Evolutionary conservation across 2,888 invertebrate species (phyloP).

Genomic region (Auanema sp.): DNA sequence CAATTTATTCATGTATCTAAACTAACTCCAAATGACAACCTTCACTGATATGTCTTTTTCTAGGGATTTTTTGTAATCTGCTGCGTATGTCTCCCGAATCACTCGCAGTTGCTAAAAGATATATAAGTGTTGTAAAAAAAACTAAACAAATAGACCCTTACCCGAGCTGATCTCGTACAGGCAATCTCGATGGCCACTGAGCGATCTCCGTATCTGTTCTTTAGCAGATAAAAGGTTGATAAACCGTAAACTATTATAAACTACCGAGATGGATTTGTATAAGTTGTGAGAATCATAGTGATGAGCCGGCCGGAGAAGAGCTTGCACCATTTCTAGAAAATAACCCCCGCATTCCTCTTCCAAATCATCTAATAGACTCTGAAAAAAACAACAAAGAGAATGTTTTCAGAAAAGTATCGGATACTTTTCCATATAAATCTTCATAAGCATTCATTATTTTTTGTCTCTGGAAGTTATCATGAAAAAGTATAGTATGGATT

Average conservation of each 20-base stretch:
- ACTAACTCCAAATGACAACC: too few species aligned
- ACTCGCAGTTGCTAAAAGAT: slow-evolving; percentile 59
- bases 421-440: slow-evolving; percentile 56
- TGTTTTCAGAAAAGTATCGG: background rate
- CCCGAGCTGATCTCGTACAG: slow-evolving; percentile 60
- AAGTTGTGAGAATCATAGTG: slow-evolving; percentile 65
- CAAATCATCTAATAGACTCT: slow-evolving; percentile 65
- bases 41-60: slow-evolving; percentile 59
- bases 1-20: too few species aligned
- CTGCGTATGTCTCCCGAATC: slow-evolving; percentile 56
- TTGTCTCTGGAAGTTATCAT: slow-evolving; percentile 62
- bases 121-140: background rate
- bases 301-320: slow-evolving; percentile 64
- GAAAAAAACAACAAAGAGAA: slow-evolving; percentile 26
- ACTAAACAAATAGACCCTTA: slow-evolving; percentile 19
- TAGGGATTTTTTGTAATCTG: slow-evolving; percentile 52
- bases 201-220: slow-evolving; percentile 57
- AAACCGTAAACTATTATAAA: background rate
- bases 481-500: slow-evolving; percentile 53
- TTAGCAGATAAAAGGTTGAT: slow-evolving; percentile 16
- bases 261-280: slow-evolving; percentile 62
- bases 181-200: slow-evolving; percentile 63
- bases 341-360: slow-evolving; percentile 66
- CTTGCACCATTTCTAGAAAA: slow-evolving; percentile 64
- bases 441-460: slow-evolving; percentile 61